A percentile compares a stretch with the other conserved stretches of the same genome.
phyloP scores from a whole-genome alignment of 2,113 vertebrate genomes.

The Mirza zaza region DNA sequence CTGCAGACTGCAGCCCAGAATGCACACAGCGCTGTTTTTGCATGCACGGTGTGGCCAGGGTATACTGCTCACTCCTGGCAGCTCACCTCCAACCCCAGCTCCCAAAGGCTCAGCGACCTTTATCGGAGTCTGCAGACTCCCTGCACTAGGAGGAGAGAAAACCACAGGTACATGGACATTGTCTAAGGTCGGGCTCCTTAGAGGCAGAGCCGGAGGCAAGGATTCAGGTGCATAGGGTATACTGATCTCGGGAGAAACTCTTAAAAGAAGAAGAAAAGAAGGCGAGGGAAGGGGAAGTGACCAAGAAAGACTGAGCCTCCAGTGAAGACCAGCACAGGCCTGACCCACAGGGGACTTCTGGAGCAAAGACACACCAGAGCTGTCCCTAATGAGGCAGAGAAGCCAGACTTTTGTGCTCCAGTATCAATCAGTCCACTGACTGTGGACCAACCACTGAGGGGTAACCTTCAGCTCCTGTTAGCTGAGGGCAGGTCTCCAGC shows the following conservation, averaged over 20 bases:
- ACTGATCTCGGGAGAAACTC: neutral
- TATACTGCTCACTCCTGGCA: neutral
- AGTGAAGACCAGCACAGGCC: neutral
- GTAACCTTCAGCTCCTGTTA: neutral
- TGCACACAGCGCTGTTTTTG: rapidly evolving
- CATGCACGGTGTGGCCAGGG: neutral
- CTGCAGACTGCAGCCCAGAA: neutral
- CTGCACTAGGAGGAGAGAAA: neutral
- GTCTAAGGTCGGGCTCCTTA: neutral
- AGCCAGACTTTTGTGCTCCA: too few relatives aligned
- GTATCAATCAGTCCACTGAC: neutral
- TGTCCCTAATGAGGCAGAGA: neutral
- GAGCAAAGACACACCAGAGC: neutral
- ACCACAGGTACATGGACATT: neutral
- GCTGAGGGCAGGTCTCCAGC: neutral
- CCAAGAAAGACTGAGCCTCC: neutral
- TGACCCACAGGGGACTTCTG: neutral
- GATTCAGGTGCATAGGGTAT: neutral
- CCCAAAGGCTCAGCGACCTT: neutral
- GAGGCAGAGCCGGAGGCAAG: neutral
- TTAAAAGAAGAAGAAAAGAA: neutral
- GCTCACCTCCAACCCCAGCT: neutral
- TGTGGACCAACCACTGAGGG: neutral
- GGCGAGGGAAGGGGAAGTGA: neutral
- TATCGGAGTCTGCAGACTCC: neutral